A percentile compares a stretch with the other conserved stretches of the same genome.
Conservation (phyloP, 2,113 vertebrate genomes). For the Clarias gariepinus region DNA sequence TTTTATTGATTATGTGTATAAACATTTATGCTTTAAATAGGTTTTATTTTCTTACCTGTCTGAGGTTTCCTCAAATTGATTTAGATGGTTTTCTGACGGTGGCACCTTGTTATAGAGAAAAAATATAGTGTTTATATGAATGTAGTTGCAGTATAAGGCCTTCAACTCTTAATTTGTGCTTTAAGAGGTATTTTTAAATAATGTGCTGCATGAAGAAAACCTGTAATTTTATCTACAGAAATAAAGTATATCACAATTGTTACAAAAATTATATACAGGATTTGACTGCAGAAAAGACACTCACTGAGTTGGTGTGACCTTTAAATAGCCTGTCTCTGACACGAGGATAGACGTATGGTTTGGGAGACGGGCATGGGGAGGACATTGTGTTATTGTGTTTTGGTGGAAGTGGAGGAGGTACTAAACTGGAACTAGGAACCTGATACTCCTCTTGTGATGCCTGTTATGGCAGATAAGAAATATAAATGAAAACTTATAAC, state of each 20-base stretch:
- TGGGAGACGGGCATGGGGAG: slow-evolving; percentile 35
- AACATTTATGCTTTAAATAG: background rate
- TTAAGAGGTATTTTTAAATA: background rate
- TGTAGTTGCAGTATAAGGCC: background rate
- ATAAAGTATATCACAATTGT: background rate
- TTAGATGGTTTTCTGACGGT: slow-evolving; percentile 25
- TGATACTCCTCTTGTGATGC: slow-evolving; percentile 62
- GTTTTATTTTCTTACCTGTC: slow-evolving; percentile 20
- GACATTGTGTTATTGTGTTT: slow-evolving; percentile 47
- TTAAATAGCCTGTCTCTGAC: slow-evolving; percentile 21
- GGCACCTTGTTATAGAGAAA: background rate
- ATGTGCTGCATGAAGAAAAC: background rate
- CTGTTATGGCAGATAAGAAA: slow-evolving; percentile 44
- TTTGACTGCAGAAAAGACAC: slow-evolving; percentile 16
- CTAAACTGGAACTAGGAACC: slow-evolving; percentile 42
- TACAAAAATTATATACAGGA: background rate
- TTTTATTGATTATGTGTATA: too few species aligned
- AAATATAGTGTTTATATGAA: background rate
- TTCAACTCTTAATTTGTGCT: background rate
- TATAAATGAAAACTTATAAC: background rate
- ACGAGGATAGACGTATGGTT: background rate
- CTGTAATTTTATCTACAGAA: background rate
- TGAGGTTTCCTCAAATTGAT: slow-evolving; percentile 1
- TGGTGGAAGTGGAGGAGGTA: slow-evolving; percentile 62
- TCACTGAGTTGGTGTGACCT: slow-evolving; percentile 15